Conservation (phyloP, 2,113 vertebrate genomes). For the Lepus americanus region DNA sequence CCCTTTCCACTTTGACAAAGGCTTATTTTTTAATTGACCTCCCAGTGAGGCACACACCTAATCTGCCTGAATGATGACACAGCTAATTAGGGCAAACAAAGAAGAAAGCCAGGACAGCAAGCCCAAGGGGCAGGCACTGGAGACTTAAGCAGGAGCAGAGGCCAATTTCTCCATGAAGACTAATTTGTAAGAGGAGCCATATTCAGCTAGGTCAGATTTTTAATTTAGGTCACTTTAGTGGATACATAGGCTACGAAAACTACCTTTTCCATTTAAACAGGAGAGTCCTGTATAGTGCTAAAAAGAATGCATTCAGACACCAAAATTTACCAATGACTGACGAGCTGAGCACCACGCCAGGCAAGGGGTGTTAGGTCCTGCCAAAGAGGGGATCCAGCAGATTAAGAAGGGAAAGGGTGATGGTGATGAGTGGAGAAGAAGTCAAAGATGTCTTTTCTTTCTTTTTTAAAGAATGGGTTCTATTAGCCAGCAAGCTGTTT, state of each 20-base stretch:
- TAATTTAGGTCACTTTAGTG: neutral
- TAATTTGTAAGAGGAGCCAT: neutral
- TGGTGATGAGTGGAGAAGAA: neutral
- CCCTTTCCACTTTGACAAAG: slow-evolving; percentile 28
- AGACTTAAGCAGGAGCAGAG: neutral
- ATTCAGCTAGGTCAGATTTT: neutral
- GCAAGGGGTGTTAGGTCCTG: neutral
- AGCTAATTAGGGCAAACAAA: slow-evolving; percentile 53
- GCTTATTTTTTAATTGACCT: slow-evolving; percentile 62
- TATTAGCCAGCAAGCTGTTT: neutral
- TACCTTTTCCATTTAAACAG: neutral
- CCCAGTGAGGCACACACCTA: slow-evolving; percentile 49
- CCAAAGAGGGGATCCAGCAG: rapidly evolving
- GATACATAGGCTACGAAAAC: neutral
- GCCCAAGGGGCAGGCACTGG: neutral
- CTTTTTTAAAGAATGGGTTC: neutral
- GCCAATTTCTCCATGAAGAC: neutral
- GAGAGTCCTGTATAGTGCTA: slow-evolving; percentile 9
- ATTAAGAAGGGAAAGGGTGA: neutral
- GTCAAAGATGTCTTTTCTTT: neutral
- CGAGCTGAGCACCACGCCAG: neutral
- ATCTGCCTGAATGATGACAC: slow-evolving; percentile 50
- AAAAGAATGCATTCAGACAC: neutral
- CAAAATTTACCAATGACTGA: neutral
- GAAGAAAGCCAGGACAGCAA: neutral